phyloP scores from a whole-genome alignment of 2,797 vertebrate species.

The Thunnus albacares region DNA sequence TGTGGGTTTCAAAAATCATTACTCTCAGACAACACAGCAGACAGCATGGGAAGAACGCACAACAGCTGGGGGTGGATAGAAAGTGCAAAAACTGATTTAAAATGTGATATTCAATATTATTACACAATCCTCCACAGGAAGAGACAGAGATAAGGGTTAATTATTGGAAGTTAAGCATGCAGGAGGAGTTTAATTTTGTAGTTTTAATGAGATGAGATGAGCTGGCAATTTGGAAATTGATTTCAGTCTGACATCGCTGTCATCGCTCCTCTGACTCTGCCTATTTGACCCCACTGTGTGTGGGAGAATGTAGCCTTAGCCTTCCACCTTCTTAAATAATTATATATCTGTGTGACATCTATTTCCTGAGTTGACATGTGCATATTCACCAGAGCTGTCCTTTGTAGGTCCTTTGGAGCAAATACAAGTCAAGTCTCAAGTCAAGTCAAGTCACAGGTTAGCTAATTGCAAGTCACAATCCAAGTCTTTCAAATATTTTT shows the following conservation, averaged over 20 bases:
- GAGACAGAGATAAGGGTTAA: conserved; percentile 28
- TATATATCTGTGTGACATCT: too few species aligned
- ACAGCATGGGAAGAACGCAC: conserved; percentile 23
- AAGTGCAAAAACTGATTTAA: conserved; percentile 14
- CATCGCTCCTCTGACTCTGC: conserved; percentile 3
- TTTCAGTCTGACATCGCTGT: conserved; percentile 45
- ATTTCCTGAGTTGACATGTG: background rate
- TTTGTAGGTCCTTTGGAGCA: background rate
- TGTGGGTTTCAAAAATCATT: conserved; percentile 64
- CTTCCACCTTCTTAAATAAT: too few species aligned
- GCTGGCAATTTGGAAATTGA: conserved; percentile 57
- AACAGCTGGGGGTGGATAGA: conserved; percentile 35
- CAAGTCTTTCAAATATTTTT: background rate
- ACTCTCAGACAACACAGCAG: conserved; percentile 40
- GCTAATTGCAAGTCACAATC: background rate
- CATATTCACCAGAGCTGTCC: background rate
- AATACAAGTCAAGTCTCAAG: too few species aligned
- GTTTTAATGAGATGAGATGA: conserved; percentile 55
- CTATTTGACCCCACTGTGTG: conserved; percentile 1
- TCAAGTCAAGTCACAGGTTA: too few species aligned
- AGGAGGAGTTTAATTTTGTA: conserved; percentile 33
- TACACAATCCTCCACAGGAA: background rate
- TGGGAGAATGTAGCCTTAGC: background rate
- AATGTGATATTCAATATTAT: conserved; percentile 4
- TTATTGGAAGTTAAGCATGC: conserved; percentile 31